Conservation (phyloP, 2,113 vertebrate species). For the Ictalurus punctatus region DNA sequence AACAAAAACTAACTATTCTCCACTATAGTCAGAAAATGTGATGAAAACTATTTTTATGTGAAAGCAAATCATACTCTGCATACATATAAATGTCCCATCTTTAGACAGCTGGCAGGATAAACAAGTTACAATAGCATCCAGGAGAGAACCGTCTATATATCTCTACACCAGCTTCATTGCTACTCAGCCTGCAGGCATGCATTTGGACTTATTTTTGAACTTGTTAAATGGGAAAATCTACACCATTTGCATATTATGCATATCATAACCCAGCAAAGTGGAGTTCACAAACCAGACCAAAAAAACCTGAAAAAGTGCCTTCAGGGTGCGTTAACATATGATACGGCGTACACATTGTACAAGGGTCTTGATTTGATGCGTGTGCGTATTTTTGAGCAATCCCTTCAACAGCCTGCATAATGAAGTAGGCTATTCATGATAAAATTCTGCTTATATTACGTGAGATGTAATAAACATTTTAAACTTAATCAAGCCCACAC, state of each 20-base stretch:
- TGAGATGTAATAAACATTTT: background rate
- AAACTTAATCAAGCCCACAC: background rate
- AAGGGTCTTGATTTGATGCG: background rate
- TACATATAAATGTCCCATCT: background rate
- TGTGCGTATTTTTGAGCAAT: background rate
- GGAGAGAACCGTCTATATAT: background rate
- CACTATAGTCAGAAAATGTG: background rate
- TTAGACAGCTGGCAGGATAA: slow-evolving; percentile 29
- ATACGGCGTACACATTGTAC: background rate
- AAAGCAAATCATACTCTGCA: slow-evolving; percentile 4
- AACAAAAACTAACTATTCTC: background rate
- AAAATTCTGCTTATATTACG: background rate
- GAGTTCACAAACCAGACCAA: background rate
- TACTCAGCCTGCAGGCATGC: background rate
- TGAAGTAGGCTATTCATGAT: background rate
- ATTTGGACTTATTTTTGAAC: background rate
- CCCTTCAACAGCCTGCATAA: background rate
- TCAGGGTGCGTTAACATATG: background rate
- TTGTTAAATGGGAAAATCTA: background rate
- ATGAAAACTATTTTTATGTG: background rate
- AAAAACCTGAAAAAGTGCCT: background rate
- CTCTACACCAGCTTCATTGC: slow-evolving; percentile 3
- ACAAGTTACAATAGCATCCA: slow-evolving; percentile 29
- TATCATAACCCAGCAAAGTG: background rate
- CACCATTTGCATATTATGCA: background rate